Evolutionary conservation across 2,888 invertebrate genomes (phyloP).

Genomic region (Ectemnius lituratus): DNA sequence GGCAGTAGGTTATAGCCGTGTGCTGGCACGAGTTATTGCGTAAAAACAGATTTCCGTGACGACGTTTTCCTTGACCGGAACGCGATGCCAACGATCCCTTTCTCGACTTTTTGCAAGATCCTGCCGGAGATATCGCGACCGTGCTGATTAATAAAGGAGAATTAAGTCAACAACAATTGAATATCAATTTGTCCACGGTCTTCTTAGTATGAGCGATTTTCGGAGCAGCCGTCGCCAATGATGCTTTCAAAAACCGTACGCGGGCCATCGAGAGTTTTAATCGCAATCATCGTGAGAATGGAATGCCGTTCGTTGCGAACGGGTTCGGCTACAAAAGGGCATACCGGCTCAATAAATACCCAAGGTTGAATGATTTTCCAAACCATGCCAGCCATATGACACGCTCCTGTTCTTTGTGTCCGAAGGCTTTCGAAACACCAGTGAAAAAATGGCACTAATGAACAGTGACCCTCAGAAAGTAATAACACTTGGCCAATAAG

Average conservation of each 20-base stretch:
- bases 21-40: conserved; percentile 33
- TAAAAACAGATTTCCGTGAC: conserved; percentile 47
- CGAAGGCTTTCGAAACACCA: neutral
- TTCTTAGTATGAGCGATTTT: neutral
- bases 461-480: neutral
- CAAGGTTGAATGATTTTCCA: conserved; percentile 59
- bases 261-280: conserved; percentile 37
- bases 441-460: neutral
- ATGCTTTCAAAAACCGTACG: conserved; percentile 32
- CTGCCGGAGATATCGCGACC: conserved; percentile 20
- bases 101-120: conserved; percentile 17
- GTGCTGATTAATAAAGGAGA: conserved; percentile 2
- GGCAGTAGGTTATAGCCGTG: conserved; percentile 6
- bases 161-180: neutral
- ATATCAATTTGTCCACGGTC: neutral
- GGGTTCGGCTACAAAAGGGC: conserved; percentile 61
- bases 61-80: conserved; percentile 51
- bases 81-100: conserved; percentile 39
- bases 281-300: conserved; percentile 62
- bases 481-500: neutral
- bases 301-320: conserved; percentile 61
- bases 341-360: conserved; percentile 54
- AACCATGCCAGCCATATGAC: conserved; percentile 35
- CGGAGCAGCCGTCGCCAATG: neutral
- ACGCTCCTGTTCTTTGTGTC: conserved; percentile 5